Percentiles rank a stretch among this genome's conserved stretches.
Conservation (phyloP, 2,888 invertebrate genomes). For the Melanchra persicariae region DNA sequence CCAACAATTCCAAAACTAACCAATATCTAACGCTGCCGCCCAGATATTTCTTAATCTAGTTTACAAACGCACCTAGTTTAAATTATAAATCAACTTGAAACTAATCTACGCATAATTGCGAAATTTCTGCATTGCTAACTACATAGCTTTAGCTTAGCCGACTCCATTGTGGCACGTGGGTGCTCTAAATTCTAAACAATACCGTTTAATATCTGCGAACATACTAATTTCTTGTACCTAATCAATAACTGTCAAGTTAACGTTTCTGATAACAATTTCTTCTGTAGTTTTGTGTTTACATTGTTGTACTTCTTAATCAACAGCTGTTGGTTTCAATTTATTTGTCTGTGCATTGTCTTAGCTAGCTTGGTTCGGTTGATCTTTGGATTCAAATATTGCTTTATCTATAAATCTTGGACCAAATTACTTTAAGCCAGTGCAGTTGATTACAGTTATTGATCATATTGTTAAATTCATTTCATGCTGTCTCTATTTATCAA, state of each 20-base stretch:
- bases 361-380: constrained; percentile 10
- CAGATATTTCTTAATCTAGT: constrained; percentile 59
- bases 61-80: constrained; percentile 58
- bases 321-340: constrained; percentile 33
- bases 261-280: constrained; percentile 43
- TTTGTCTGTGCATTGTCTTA: constrained; percentile 2
- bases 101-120: constrained; percentile 56
- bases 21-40: constrained; percentile 36
- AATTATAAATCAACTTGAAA: constrained; percentile 65
- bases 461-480: constrained; percentile 4
- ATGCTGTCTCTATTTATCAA: neutral
- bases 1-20: constrained; percentile 33
- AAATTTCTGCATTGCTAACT: constrained; percentile 63
- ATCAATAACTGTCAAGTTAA: constrained; percentile 48
- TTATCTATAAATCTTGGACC: constrained; percentile 5
- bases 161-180: constrained; percentile 66
- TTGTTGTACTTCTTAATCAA: constrained; percentile 42
- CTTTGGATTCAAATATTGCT: constrained; percentile 11
- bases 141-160: constrained; percentile 37
- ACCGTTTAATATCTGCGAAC: constrained; percentile 39
- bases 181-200: constrained; percentile 63
- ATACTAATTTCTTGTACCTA: constrained; percentile 49
- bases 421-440: neutral
- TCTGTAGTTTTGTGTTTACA: constrained; percentile 24
- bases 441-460: neutral